Base-by-base conservation (phyloP, 2,797 vertebrate genomes). In the Betta splendens region DNA sequence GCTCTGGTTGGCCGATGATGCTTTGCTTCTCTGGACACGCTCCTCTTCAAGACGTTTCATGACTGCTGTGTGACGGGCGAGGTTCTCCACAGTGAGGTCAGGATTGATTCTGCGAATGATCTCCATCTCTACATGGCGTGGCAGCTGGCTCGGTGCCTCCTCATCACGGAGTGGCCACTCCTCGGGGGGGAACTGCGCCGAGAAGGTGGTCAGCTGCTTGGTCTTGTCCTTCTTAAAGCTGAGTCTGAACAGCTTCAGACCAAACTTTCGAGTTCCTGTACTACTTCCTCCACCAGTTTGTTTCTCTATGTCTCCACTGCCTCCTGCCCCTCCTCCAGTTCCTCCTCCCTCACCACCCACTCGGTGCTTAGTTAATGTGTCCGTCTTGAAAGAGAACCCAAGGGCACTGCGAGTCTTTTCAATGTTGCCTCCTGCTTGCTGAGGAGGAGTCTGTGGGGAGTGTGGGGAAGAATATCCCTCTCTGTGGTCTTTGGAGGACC, bases 41-140 rank as follows among this genome's bases (percentile, higher is more conserved):
- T 99, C 97, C 83, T 98, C 96, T 87, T 98, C 96, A 33, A 99
- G 93, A 35, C 97, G 94, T 80, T 99, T 98, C 98, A 99, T 98
- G 43, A 99, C 94, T 3, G 97, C 97, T 9, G 98, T 99, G 87
- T 99, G 98, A 57, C 96, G 87, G 70, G 96, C 95, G 58, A 99
- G 93, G 46, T 99, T 99, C 86, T 99, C 97, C 77, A 99, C 96
- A 0, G 97, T 99, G 72, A 99, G 87, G 87, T 99, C 97, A 1
- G 98, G 98, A 89, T 99, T 99, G 73, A 99, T 99, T 22, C 98
- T 93, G 58, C 96, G 92, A 56, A 99, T 99, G 68, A 99, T 97
- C 62, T 99, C 96, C 95, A 98, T 97, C 79, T 99, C 98, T 46
- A 99, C 93, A 2, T 98, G 94, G 51, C 95, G 92, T 1, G 96